Conservation (phyloP, 2,113 vertebrate genomes). For the Dasyprocta punctata region DNA sequence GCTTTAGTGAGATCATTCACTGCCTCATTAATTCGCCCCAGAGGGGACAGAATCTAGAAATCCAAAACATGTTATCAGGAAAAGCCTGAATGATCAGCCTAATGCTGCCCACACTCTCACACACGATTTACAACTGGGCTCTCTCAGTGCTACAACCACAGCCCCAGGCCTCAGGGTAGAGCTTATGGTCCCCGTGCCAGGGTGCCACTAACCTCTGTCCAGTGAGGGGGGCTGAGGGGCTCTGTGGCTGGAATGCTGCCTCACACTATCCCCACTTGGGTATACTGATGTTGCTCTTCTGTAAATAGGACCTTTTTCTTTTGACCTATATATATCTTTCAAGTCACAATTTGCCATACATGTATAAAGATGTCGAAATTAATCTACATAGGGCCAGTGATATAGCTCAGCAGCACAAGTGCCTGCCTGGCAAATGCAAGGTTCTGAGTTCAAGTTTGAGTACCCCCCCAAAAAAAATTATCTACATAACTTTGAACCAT, state of each 20-base stretch:
- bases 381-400: not conserved
- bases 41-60: slow-evolving; percentile 94
- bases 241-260: fast-evolving
- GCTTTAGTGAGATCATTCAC: slow-evolving; percentile 96
- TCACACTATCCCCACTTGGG: not conserved
- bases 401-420: no score
- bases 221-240: not conserved
- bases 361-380: not conserved
- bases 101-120: not conserved
- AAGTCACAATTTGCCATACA: not conserved
- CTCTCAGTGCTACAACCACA: not conserved
- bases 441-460: no score
- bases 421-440: no score
- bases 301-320: not conserved
- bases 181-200: not conserved
- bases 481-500: not conserved
- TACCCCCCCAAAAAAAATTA: no score
- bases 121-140: not conserved
- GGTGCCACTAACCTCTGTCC: not conserved
- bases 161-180: not conserved
- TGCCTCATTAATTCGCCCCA: slow-evolving; percentile 96
- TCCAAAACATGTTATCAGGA: slow-evolving; percentile 60
- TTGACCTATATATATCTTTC: not conserved
- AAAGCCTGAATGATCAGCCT: not conserved
- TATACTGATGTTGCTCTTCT: not conserved